Conservation (phyloP, 2,888 invertebrate genomes). For the Cryptophagus acutangulus region DNA sequence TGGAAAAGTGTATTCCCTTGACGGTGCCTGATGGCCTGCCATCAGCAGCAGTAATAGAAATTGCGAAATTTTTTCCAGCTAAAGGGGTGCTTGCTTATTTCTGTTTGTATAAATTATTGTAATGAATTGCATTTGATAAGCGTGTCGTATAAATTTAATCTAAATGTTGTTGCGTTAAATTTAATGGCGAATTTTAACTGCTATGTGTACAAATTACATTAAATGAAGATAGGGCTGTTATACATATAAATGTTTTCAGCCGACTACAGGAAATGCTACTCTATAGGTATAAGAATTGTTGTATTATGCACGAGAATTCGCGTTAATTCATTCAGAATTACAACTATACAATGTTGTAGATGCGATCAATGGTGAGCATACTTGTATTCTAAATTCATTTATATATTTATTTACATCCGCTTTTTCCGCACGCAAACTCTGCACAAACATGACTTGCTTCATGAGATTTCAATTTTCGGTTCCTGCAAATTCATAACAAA, state of each 20-base stretch:
- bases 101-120: constrained; percentile 33
- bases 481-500: no score
- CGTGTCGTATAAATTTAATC: constrained; percentile 31
- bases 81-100: no score
- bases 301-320: constrained; percentile 23
- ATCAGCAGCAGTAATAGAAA: no score
- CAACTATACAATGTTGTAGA: constrained; percentile 25
- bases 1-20: neutral
- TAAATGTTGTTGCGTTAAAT: constrained; percentile 33
- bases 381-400: constrained; percentile 26
- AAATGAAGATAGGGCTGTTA: constrained; percentile 19
- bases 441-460: no score
- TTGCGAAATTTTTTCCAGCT: no score
- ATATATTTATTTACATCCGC: constrained; percentile 26
- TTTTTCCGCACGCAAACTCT: constrained; percentile 24
- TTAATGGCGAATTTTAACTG: constrained; percentile 30
- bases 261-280: constrained; percentile 15
- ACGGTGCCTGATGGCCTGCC: no score
- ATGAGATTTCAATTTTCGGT: constrained; percentile 12
- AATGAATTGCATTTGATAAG: constrained; percentile 31
- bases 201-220: constrained; percentile 26
- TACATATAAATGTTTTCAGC: neutral
- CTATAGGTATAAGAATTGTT: constrained; percentile 17
- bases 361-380: constrained; percentile 26
- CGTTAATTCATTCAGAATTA: constrained; percentile 25